Base-by-base conservation (phyloP, 2,797 vertebrate genomes). In the Erpetoichthys calabaricus region DNA sequence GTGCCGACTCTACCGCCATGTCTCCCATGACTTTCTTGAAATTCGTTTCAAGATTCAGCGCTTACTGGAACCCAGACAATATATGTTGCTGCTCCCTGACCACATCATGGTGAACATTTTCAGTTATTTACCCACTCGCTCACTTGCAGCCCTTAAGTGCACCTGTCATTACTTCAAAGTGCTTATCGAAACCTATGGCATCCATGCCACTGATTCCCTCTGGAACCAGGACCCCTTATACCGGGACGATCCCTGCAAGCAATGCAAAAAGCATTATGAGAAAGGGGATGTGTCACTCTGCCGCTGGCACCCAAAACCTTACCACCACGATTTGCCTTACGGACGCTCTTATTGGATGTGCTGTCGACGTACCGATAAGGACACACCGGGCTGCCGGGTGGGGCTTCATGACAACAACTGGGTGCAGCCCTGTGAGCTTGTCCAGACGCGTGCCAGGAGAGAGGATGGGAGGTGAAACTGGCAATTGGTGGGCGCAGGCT, bases 291-390 rank as follows among this genome's bases (percentile, higher is more conserved):
- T 97, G 57, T 97, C 94, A 0, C 82, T 97, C 51, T 98, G 94
- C 78, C 86, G 95, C 4, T 98, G 94, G 95, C 95, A 97, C 77
- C 92, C 94, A 72, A 98, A 98, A 74, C 95, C 95, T 78, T 98
- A 97, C 81, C 95, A 98, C 90, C 95, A 97, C 4, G 95, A 98
- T 86, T 84, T 98, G 80, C 94, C 94, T 84, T 98, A 98, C 0
- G 95, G 94, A 79, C 88, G 95, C 3, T 98, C 95, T 57, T 98
- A 98, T 68, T 98, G 95, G 95, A 97, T 98, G 92, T 98, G 95
- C 70, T 98, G 95, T 74, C 87, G 94, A 3, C 75, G 90, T 6
- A 82, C 89, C 0, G 93, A 98, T 44, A 88, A 90, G 2, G 91
- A 95, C 60, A 92, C 94, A 0, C 91, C 91, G 0, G 95, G 95